Conservation (phyloP, 2,113 vertebrate species). For the Meriones unguiculatus region DNA sequence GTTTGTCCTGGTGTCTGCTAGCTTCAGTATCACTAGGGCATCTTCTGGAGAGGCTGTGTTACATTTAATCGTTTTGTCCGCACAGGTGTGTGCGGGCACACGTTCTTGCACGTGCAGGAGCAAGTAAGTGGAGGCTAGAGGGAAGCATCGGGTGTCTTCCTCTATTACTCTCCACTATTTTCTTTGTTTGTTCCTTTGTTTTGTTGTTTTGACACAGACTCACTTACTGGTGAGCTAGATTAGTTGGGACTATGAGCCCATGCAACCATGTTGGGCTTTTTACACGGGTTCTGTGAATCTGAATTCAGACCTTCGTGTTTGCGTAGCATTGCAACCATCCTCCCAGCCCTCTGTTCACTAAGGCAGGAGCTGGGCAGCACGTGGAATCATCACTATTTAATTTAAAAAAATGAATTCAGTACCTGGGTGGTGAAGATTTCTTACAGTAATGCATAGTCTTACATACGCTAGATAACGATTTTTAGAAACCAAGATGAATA, state of each 20-base stretch:
- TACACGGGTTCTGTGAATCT: not conserved
- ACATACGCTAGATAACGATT: not conserved
- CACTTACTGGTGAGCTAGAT: not conserved
- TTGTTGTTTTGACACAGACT: not conserved
- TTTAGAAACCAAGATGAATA: slow-evolving; percentile 5
- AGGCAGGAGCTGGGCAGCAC: not conserved
- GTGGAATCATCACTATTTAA: not conserved
- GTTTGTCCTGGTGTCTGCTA: not conserved
- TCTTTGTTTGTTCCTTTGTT: not conserved
- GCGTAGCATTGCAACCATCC: no score
- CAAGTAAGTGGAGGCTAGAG: not conserved
- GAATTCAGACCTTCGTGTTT: not conserved
- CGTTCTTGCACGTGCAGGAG: no score
- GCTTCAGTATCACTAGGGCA: not conserved
- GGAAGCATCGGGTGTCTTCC: not conserved
- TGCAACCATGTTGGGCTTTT: not conserved
- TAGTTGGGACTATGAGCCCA: not conserved
- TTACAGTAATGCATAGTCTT: not conserved
- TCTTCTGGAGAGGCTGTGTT: not conserved
- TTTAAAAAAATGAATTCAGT: slow-evolving; percentile 18
- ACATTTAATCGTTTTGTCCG: not conserved
- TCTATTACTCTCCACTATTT: not conserved
- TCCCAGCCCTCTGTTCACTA: not conserved
- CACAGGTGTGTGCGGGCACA: not conserved
- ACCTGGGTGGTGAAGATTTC: not conserved